Evolutionary conservation across 2,888 invertebrate species (phyloP).

Genomic region (Melipona beecheii): DNA sequence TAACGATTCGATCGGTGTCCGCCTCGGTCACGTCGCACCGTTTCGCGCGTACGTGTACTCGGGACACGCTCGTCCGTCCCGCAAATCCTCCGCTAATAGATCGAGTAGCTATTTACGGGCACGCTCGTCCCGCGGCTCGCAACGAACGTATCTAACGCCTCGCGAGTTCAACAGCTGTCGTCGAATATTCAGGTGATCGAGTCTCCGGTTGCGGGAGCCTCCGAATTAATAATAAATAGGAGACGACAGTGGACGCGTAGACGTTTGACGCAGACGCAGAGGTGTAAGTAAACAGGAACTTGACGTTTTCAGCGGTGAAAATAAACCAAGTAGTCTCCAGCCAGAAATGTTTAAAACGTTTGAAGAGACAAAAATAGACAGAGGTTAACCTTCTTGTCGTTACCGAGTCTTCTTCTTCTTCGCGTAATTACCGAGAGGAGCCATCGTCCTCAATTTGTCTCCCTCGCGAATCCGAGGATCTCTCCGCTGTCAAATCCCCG

Average conservation of each 20-base stretch:
- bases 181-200: conserved; percentile 17
- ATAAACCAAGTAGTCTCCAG: too few relatives aligned
- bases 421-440: too few relatives aligned
- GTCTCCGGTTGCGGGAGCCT: not conserved
- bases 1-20: not conserved
- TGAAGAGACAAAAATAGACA: too few relatives aligned
- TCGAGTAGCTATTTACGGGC: conserved; percentile 47
- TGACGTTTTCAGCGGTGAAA: too few relatives aligned
- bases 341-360: too few relatives aligned
- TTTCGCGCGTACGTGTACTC: conserved; percentile 1
- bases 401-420: too few relatives aligned
- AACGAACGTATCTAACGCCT: conserved; percentile 78
- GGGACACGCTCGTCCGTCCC: conserved; percentile 30
- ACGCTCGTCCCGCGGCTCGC: conserved; percentile 40
- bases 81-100: conserved; percentile 55
- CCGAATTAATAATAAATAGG: not conserved
- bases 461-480: not conserved
- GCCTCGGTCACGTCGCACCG: too few relatives aligned
- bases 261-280: too few relatives aligned
- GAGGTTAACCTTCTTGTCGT: too few relatives aligned
- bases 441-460: not conserved
- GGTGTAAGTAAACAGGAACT: too few relatives aligned
- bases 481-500: not conserved
- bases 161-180: conserved; percentile 67
- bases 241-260: not conserved